These are phyloP conservation scores for Crenuchus spilurus DNA, from an alignment of 2,797 vertebrate species.

Conservation along the genomic window DNA sequence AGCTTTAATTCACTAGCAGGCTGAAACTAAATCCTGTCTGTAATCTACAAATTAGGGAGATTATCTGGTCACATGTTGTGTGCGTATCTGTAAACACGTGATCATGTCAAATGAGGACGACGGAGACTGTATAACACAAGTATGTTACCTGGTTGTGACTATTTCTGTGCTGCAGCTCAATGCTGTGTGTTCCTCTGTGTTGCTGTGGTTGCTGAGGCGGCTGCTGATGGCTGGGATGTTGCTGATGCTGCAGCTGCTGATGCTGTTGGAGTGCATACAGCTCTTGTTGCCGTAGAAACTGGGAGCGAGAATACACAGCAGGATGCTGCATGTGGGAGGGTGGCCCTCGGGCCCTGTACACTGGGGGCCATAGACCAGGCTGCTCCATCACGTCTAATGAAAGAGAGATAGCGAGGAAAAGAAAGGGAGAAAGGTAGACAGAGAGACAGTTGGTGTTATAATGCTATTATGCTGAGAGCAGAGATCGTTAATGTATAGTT, in stretches of 20 bases:
- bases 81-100: not conserved
- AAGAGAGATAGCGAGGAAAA: conserved; percentile 58
- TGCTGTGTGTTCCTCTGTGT: conserved; percentile 66
- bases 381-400: conserved; percentile 96
- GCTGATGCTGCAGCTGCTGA: conserved; percentile 83
- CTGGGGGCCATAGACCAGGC: conserved; percentile 93
- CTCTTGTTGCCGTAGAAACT: conserved; percentile 96
- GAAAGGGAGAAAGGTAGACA: conserved; percentile 8
- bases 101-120: not conserved
- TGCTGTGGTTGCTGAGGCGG: conserved; percentile 77
- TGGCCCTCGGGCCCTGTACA: conserved; percentile 91
- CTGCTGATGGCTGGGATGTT: conserved; percentile 76
- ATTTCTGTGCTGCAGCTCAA: conserved; percentile 75
- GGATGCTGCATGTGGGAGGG: conserved; percentile 94
- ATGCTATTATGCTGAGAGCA: conserved; percentile 41
- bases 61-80: not conserved
- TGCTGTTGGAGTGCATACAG: conserved; percentile 92
- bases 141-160: conserved; percentile 78
- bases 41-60: not conserved
- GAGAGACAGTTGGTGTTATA: conserved; percentile 41
- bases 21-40: not conserved
- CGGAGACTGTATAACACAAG: not conserved
- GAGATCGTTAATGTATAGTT: conserved; percentile 54
- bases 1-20: not conserved
- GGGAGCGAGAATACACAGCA: conserved; percentile 89